Conservation (phyloP, 2,113 vertebrate genomes). For the Rana temporaria region DNA sequence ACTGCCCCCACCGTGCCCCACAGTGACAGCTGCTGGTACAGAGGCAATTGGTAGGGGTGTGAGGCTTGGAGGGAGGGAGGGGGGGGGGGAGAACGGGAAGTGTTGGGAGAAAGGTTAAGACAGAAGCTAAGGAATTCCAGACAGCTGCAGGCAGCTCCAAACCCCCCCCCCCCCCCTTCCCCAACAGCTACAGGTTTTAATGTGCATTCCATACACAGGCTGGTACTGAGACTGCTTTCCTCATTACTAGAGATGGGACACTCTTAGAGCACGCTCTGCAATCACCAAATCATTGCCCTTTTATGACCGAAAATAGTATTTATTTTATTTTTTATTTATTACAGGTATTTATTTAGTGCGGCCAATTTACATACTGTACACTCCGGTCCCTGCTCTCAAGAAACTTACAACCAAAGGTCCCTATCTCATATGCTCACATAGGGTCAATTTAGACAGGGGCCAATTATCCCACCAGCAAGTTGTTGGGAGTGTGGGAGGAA, state of each 20-base stretch:
- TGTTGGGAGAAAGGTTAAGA: conserved; percentile 20
- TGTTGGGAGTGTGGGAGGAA: no score
- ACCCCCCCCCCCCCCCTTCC: not conserved
- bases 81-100: not conserved
- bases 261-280: not conserved
- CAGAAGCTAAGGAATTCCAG: conserved; percentile 57
- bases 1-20: conserved; percentile 8
- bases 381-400: no score
- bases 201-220: conserved; percentile 24
- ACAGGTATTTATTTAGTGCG: no score
- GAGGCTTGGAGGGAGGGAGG: not conserved
- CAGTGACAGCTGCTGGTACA: not conserved
- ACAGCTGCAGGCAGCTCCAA: conserved; percentile 42
- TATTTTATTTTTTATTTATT: no score
- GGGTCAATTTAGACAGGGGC: no score
- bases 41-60: conserved; percentile 37
- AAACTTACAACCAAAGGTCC: no score
- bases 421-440: no score
- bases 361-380: no score
- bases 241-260: not conserved
- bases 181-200: conserved; percentile 33
- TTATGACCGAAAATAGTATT: no score
- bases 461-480: no score
- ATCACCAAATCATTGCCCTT: no score
- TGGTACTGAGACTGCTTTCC: conserved; percentile 4